Base-by-base conservation (phyloP, 2,888 invertebrate species). In the Rapana venosa region DNA sequence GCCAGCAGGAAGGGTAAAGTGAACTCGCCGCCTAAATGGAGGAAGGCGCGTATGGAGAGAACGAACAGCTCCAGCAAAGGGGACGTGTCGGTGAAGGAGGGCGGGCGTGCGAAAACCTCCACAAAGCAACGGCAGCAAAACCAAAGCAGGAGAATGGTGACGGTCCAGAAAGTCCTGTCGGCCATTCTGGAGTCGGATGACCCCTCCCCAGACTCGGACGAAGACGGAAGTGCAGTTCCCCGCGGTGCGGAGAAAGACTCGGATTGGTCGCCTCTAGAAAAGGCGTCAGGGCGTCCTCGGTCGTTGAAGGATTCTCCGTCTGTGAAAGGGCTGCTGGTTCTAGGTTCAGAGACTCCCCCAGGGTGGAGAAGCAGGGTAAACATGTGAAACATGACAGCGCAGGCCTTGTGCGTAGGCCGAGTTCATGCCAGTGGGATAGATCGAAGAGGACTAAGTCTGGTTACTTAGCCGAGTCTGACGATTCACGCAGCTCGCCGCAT, bases 141-240 rank as follows among this genome's bases (percentile, higher is more conserved):
- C 26, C 58, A 30, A 30, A 15, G 58, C n/a, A 30, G 30, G 20
- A 85, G 58, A 30, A 85, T 56, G 58, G 22, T n/a, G 6, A 30
- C 85, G 0, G 30, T 85, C 13, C 85, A 85, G 58, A 11, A n/a
- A 13, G 85, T 30, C 11, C 56, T 85, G 13, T 58, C 85, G 22
- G 85, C 85, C 56, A 83, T 83, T 13, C 20, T 83, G 47, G 83
- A 83, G 58, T 58, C 85, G 11, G 85, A 85, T 11, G n/a, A n/a
- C 58, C 32, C 79, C 15, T 79, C 79, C 15, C 11, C 79, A 79
- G 79, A 79, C 30, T 8, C 74, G 13, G 74, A 11, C 13, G 26
- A n/a, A 13, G n/a, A 74, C 74, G 6, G 11, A 11, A n/a, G n/a
- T 2, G 79, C 4, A 35, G 13, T 79, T 79, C 79, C 32, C 15